These are phyloP conservation scores for Tachysurus fulvidraco DNA, from an alignment of 2,113 vertebrate genomes.

Conservation along the genomic window DNA sequence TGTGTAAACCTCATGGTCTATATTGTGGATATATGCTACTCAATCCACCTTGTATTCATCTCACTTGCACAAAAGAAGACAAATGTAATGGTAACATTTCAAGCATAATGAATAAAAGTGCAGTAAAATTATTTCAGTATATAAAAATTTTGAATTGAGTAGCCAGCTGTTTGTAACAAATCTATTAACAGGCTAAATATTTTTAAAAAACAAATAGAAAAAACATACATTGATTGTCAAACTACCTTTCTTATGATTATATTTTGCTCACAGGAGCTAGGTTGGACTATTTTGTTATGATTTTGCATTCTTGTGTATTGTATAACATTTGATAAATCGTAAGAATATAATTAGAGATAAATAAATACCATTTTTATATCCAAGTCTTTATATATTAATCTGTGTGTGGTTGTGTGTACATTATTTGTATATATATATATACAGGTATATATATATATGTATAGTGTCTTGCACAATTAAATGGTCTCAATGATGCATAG, in stretches of 20 bases:
- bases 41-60: slow-evolving; percentile 75
- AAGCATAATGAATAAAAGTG: not conserved
- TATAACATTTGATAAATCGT: not conserved
- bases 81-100: not conserved
- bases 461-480: not conserved
- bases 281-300: not conserved
- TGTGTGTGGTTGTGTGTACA: not conserved
- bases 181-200: no score
- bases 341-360: not conserved
- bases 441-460: no score
- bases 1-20: slow-evolving; percentile 81
- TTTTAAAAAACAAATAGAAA: not conserved
- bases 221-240: not conserved
- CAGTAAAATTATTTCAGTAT: not conserved
- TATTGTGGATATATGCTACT: slow-evolving; percentile 79
- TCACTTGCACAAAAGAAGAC: slow-evolving; percentile 48
- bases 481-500: not conserved
- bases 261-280: not conserved
- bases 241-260: not conserved
- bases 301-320: not conserved
- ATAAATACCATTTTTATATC: not conserved
- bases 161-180: not conserved
- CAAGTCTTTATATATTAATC: not conserved
- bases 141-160: not conserved
- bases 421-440: not conserved